Evolutionary conservation across 2,113 vertebrate genomes (phyloP).

Genomic region (Heterocephalus glaber): DNA sequence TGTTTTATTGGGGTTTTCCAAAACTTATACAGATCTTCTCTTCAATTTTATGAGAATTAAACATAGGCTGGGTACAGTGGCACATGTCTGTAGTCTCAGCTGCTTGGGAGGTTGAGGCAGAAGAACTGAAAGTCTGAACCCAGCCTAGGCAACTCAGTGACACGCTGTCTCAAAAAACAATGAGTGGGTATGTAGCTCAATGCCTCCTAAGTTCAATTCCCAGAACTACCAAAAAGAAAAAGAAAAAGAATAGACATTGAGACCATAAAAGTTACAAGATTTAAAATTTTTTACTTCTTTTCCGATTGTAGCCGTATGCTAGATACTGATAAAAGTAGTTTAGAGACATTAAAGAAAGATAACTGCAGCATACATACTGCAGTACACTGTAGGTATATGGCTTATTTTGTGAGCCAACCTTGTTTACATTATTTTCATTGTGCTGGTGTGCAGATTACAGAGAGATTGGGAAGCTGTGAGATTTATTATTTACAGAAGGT

Average conservation of each 20-base stretch:
- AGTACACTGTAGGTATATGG: neutral
- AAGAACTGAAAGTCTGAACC: neutral
- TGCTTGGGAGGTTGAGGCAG: neutral
- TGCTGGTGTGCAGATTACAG: slow-evolving; percentile 61
- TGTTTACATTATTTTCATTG: slow-evolving; percentile 64
- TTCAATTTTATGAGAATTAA: slow-evolving; percentile 49
- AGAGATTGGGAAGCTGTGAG: slow-evolving; percentile 68
- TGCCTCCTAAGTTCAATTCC: neutral
- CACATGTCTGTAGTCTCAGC: neutral
- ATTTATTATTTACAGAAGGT: slow-evolving; percentile 78
- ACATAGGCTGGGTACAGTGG: neutral
- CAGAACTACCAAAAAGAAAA: neutral
- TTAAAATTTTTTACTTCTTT: slow-evolving; percentile 40
- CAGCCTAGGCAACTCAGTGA: neutral
- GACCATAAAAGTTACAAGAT: neutral
- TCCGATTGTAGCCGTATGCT: neutral
- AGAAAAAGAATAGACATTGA: neutral
- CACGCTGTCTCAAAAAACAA: neutral
- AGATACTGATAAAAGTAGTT: neutral
- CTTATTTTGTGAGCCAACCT: slow-evolving; percentile 58
- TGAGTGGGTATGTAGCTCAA: neutral
- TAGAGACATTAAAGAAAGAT: neutral
- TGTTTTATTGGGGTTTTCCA: neutral
- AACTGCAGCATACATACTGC: neutral
- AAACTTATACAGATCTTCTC: neutral